Percentiles rank a stretch among this genome's conserved stretches.
Evolutionary conservation across 2,113 vertebrate species (phyloP).

Genomic region (Ariopsis seemanni): DNA sequence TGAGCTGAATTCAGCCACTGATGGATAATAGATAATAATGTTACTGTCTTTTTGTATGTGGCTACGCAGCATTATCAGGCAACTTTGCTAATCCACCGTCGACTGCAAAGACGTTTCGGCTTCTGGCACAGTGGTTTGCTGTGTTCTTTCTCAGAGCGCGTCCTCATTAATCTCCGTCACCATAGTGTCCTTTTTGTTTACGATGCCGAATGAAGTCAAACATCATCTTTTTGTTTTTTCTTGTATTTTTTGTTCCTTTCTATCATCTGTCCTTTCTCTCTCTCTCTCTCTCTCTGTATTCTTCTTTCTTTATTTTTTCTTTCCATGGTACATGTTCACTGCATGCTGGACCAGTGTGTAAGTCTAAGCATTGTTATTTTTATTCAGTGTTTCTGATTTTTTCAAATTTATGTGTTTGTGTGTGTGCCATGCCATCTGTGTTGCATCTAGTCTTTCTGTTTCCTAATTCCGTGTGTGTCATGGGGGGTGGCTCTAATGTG

Average conservation of each 20-base stretch:
- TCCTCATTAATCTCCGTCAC: conserved; percentile 44
- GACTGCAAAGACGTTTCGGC: conserved; percentile 47
- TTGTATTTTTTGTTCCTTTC: conserved; percentile 43
- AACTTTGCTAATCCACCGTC: conserved; percentile 50
- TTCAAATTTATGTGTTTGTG: background rate
- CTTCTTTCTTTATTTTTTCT: conserved; percentile 29
- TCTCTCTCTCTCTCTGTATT: conserved; percentile 12
- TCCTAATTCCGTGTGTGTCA: conserved; percentile 37
- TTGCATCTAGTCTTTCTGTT: conserved; percentile 21
- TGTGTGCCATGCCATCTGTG: conserved; percentile 32
- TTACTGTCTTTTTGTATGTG: conserved; percentile 29
- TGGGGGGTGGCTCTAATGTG: conserved; percentile 22
- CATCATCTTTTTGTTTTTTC: conserved; percentile 49
- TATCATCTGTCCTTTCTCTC: conserved; percentile 28
- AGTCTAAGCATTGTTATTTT: conserved; percentile 64
- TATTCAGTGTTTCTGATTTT: conserved; percentile 33
- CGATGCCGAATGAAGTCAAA: conserved; percentile 53
- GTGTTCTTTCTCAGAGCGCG: conserved; percentile 61
- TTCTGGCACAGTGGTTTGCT: conserved; percentile 42
- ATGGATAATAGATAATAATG: conserved; percentile 17
- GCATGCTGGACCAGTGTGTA: conserved; percentile 89
- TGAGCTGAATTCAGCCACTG: conserved; percentile 7
- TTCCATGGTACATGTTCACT: conserved; percentile 71
- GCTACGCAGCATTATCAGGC: conserved; percentile 17
- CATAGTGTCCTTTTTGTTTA: conserved; percentile 60